Evolutionary conservation across 2,888 invertebrate genomes (phyloP).

Genomic region (Tortricodes alternella): DNA sequence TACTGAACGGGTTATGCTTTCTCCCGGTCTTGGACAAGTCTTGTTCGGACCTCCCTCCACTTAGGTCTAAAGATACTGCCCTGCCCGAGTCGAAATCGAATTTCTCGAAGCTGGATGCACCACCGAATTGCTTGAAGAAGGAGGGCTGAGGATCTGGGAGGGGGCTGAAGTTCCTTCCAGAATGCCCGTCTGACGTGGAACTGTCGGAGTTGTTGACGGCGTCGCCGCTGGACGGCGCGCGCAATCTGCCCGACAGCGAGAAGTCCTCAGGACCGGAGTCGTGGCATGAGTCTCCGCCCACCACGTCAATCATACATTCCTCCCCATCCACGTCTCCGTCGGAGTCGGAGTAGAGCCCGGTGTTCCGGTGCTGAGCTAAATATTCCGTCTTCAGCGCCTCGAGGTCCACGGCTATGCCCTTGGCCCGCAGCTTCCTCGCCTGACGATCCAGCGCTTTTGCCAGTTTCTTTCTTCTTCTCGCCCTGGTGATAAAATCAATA

Average conservation of each 20-base stretch:
- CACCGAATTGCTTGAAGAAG: slow-evolving; percentile 72
- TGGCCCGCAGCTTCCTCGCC: slow-evolving; percentile 94
- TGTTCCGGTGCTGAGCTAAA: slow-evolving; percentile 89
- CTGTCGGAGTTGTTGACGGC: slow-evolving; percentile 84
- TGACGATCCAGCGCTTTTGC: slow-evolving; percentile 95
- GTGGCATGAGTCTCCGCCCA: slow-evolving; percentile 90
- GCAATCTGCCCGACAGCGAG: slow-evolving; percentile 81
- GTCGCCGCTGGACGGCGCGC: slow-evolving; percentile 83
- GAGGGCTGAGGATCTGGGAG: slow-evolving; percentile 73
- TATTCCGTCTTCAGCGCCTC: slow-evolving; percentile 93
- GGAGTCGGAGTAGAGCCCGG: slow-evolving; percentile 83
- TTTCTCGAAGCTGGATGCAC: slow-evolving; percentile 70
- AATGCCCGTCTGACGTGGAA: slow-evolving; percentile 75
- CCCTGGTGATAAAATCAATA: slow-evolving; percentile 82
- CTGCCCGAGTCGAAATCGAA: slow-evolving; percentile 78
- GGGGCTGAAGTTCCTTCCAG: slow-evolving; percentile 73
- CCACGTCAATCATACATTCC: slow-evolving; percentile 91
- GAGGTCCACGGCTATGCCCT: slow-evolving; percentile 94
- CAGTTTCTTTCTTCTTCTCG: slow-evolving; percentile 94
- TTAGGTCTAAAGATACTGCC: slow-evolving; percentile 77
- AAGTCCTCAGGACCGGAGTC: slow-evolving; percentile 86
- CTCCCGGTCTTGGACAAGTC: slow-evolving; percentile 81
- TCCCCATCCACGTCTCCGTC: slow-evolving; percentile 84
- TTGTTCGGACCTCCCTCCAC: slow-evolving; percentile 70
- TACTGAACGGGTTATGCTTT: slow-evolving; percentile 93